Evolutionary conservation across 2,797 vertebrate species (phyloP).

Genomic region (Alca torda): DNA sequence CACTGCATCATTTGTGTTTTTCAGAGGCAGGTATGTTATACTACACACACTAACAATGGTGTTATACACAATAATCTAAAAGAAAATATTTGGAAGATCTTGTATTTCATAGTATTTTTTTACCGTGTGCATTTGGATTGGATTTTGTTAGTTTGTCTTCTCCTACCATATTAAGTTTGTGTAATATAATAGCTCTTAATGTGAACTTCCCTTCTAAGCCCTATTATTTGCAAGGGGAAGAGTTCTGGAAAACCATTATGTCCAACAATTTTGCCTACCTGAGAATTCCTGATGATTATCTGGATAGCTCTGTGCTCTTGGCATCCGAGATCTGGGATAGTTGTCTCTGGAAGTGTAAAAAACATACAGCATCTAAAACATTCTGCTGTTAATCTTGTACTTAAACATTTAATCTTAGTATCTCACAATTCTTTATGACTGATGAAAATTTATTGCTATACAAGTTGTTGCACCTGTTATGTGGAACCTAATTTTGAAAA

Average conservation of each 20-base stretch:
- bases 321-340: conserved; percentile 96
- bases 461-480: neutral
- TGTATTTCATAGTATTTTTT: neutral
- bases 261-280: conserved; percentile 75
- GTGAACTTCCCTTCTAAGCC: neutral
- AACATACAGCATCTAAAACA: neutral
- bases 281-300: conserved; percentile 99
- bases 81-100: neutral
- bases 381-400: neutral
- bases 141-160: neutral
- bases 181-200: neutral
- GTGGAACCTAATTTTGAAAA: neutral
- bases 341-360: conserved; percentile 83
- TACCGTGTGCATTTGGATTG: neutral
- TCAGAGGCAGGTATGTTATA: neutral
- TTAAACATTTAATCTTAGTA: neutral
- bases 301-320: conserved; percentile 96
- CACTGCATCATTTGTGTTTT: neutral
- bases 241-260: neutral
- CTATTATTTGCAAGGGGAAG: neutral
- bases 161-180: neutral
- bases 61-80: neutral
- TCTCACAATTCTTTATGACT: neutral
- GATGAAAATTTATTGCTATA: neutral
- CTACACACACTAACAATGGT: neutral